Evolutionary conservation across 92 coral and sea anemone genomes (phyloP).

Genomic region (Actinernus sp.): DNA sequence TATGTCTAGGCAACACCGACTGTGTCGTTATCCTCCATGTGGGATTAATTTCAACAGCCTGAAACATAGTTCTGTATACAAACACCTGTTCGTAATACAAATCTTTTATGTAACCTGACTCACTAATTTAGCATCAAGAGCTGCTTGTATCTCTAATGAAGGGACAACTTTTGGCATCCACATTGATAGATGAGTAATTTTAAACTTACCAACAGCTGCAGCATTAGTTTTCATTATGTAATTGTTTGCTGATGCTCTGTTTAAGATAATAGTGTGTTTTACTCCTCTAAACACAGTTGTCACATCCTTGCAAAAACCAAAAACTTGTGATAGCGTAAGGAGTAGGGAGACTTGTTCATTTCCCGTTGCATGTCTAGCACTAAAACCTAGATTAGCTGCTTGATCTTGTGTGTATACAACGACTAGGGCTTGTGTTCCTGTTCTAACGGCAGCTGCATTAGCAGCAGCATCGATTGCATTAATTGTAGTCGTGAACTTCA

Average conservation of each 20-base stretch:
- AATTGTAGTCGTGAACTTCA: neutral
- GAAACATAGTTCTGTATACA: constrained; percentile 12
- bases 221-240: constrained; percentile 7
- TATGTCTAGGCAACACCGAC: neutral
- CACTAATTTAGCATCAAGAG: constrained; percentile 1
- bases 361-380: constrained; percentile 8
- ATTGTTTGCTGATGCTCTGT: neutral
- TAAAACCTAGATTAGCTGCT: constrained; percentile 4
- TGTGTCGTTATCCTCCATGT: constrained; percentile 1
- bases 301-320: constrained; percentile 8
- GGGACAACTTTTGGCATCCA: constrained; percentile 11
- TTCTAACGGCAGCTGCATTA: neutral
- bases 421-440: neutral
- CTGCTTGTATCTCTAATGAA: neutral
- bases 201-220: constrained; percentile 3
- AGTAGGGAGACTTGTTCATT: neutral
- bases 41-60: constrained; percentile 3
- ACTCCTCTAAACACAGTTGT: constrained; percentile 11
- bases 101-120: neutral
- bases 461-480: neutral
- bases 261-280: neutral
- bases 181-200: neutral
- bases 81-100: neutral
- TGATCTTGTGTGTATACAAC: neutral
- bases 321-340: neutral